phyloP scores from a whole-genome alignment of 1,140 invertebrate species.

The Frieseomelitta varia region DNA sequence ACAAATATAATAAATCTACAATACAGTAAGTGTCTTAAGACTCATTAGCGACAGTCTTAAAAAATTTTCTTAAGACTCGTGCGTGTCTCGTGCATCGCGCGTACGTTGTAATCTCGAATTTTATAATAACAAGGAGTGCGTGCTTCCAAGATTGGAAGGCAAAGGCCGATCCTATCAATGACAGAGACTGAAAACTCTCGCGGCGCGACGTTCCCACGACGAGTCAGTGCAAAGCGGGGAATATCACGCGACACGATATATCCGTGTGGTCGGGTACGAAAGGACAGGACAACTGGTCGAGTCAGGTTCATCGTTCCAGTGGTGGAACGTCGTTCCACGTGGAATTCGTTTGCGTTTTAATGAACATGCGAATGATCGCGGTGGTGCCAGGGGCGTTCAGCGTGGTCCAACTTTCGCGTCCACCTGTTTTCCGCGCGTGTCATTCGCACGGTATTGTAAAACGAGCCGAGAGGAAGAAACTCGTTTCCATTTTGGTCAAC shows the following conservation, averaged over 20 bases:
- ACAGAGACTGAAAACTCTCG: no score
- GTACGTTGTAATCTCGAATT: no score
- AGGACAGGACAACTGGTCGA: constrained; percentile 50
- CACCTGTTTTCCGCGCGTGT: constrained; percentile 53
- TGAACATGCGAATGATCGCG: constrained; percentile 66
- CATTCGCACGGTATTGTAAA: constrained; percentile 58
- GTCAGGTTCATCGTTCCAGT: constrained; percentile 41
- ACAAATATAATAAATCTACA: no score
- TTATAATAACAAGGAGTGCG: no score
- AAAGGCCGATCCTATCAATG: no score
- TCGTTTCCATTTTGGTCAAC: constrained; percentile 53
- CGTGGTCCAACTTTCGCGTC: constrained; percentile 39
- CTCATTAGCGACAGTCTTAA: no score
- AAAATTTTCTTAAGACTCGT: no score
- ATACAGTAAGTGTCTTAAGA: no score
- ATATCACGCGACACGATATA: not conserved
- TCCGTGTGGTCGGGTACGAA: not conserved
- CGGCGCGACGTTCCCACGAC: not conserved
- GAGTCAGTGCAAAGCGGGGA: not conserved
- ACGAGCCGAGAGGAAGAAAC: constrained; percentile 43
- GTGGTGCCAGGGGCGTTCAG: constrained; percentile 48
- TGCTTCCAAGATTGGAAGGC: no score
- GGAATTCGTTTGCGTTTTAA: constrained; percentile 72
- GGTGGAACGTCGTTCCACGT: constrained; percentile 26
- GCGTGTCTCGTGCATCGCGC: no score